Conservation (phyloP, 2,113 vertebrate species). For the Phyllopteryx taeniolatus region DNA sequence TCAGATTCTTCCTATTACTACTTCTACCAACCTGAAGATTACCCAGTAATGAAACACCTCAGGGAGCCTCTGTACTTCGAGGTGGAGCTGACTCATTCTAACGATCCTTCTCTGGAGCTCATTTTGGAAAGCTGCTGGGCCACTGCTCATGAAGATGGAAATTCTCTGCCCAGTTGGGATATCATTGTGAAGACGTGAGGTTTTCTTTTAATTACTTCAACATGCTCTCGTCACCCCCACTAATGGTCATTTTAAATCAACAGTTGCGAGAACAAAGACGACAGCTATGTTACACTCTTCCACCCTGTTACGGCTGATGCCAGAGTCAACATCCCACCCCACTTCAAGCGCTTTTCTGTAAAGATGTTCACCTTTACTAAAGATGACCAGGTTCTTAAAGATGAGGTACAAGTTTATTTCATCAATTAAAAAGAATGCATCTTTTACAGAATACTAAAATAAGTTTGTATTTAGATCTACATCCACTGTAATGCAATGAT, state of each 20-base stretch:
- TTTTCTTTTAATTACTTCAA: background rate
- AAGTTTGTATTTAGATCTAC: constrained; percentile 51
- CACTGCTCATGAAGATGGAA: constrained; percentile 44
- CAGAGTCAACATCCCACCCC: constrained; percentile 39
- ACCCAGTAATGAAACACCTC: constrained; percentile 64
- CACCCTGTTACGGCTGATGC: constrained; percentile 31
- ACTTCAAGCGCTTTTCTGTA: constrained; percentile 65
- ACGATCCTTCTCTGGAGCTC: constrained; percentile 57
- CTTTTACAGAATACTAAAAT: background rate
- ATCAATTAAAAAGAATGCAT: background rate
- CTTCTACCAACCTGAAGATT: constrained; percentile 63
- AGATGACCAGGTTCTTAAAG: constrained; percentile 43
- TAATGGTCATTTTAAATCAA: background rate
- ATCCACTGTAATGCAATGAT: constrained; percentile 73
- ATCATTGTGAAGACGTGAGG: constrained; percentile 62
- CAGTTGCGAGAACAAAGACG: constrained; percentile 60
- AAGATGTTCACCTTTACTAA: constrained; percentile 68
- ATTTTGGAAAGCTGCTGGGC: constrained; percentile 71
- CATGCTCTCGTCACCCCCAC: background rate
- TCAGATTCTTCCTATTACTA: constrained; percentile 55
- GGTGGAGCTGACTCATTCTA: constrained; percentile 51
- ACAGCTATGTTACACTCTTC: constrained; percentile 44
- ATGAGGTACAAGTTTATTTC: constrained; percentile 37
- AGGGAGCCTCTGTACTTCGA: constrained; percentile 71
- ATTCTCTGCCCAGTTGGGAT: constrained; percentile 66